Evolutionary conservation across 2,797 vertebrate genomes (phyloP).

Genomic region (Naso thynnoides): DNA sequence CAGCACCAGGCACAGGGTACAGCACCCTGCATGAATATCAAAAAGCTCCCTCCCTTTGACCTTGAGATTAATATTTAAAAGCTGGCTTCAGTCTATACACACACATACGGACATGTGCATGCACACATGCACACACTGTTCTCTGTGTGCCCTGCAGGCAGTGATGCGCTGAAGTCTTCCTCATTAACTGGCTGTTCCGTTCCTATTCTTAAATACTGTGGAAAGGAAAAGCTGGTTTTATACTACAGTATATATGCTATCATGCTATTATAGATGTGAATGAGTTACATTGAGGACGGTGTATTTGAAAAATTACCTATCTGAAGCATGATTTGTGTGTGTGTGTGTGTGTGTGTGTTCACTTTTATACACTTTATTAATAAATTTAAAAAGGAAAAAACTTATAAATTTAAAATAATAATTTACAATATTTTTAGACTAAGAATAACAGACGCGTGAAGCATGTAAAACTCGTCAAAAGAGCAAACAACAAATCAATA

Average conservation of each 20-base stretch:
- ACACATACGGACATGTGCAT: constrained; percentile 26
- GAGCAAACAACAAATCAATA: constrained; percentile 1
- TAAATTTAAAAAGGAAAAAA: too few species aligned
- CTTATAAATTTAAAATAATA: not conserved
- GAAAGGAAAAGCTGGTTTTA: constrained; percentile 52
- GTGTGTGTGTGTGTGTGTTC: not conserved
- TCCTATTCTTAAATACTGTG: constrained; percentile 62
- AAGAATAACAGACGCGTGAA: constrained; percentile 4
- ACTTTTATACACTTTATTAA: too few species aligned
- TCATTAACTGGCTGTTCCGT: constrained; percentile 75
- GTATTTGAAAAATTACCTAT: constrained; percentile 2
- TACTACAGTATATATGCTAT: too few species aligned
- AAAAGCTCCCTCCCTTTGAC: constrained; percentile 84
- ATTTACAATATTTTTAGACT: constrained; percentile 9
- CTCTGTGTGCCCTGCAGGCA: constrained; percentile 67
- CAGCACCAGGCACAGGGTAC: constrained; percentile 70
- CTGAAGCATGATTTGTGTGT: not conserved
- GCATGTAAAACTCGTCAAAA: constrained; percentile 19
- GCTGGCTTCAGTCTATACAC: constrained; percentile 73
- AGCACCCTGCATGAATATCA: constrained; percentile 84
- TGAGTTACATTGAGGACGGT: constrained; percentile 7
- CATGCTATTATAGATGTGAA: constrained; percentile 14
- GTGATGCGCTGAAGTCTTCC: constrained; percentile 72
- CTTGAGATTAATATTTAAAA: constrained; percentile 88
- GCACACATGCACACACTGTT: constrained; percentile 37